phyloP scores from a whole-genome alignment of 2,797 vertebrate species.

The Silurus aristotelis region DNA sequence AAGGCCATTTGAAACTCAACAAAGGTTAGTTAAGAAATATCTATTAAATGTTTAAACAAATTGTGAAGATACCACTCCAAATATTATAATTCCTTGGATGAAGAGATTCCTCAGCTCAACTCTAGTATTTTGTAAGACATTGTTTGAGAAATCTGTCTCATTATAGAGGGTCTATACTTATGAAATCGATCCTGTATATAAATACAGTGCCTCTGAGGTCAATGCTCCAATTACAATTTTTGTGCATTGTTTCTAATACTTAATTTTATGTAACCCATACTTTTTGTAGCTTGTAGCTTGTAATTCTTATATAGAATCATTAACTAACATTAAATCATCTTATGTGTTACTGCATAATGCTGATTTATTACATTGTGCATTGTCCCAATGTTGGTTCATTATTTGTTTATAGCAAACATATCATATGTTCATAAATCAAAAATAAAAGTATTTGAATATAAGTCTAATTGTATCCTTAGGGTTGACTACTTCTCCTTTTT shows the following conservation, averaged over 20 bases:
- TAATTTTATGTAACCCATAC: constrained; percentile 51
- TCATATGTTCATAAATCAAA: background rate
- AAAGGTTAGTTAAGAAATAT: background rate
- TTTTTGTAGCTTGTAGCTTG: background rate
- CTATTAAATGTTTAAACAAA: background rate
- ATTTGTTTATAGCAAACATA: background rate
- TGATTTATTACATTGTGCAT: background rate
- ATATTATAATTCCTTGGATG: background rate
- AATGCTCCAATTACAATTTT: constrained; percentile 4
- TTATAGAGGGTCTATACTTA: constrained; percentile 1
- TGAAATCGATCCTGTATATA: background rate
- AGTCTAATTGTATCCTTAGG: background rate
- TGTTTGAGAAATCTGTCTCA: background rate
- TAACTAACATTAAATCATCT: background rate
- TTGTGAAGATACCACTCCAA: constrained; percentile 2
- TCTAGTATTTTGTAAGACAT: background rate
- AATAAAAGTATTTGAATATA: background rate
- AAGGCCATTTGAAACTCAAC: background rate
- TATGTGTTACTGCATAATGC: background rate
- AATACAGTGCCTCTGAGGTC: background rate
- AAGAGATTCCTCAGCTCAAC: background rate
- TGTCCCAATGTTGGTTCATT: background rate
- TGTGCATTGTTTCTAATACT: constrained; percentile 55
- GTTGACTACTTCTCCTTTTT: background rate
- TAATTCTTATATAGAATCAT: background rate